Evolutionary conservation across 2,888 invertebrate species (phyloP).

Genomic region (Morpho helenor): DNA sequence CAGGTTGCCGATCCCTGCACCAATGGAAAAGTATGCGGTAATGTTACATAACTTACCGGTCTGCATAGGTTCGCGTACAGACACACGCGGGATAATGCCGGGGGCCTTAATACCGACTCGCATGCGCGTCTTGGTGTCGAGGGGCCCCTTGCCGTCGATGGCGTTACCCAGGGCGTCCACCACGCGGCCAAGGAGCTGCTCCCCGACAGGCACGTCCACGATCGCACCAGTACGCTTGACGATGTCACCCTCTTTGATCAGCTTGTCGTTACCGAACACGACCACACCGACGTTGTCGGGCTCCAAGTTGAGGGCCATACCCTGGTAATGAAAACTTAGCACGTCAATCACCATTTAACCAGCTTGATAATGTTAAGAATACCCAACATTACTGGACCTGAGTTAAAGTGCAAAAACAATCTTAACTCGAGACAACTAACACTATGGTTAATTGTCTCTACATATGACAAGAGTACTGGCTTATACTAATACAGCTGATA

Average conservation of each 20-base stretch:
- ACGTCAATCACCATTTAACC: too few relatives aligned
- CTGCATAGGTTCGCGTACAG: conserved; percentile 99
- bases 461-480: too few relatives aligned
- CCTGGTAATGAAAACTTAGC: conserved; percentile 74
- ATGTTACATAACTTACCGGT: conserved; percentile 82
- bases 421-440: too few relatives aligned
- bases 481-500: too few relatives aligned
- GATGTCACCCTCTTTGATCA: conserved; percentile 99
- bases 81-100: conserved; percentile 99
- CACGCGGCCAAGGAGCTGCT: conserved; percentile 96
- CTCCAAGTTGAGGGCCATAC: conserved; percentile 99
- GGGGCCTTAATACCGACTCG: conserved; percentile 95
- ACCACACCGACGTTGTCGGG: conserved; percentile 99
- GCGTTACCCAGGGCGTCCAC: conserved; percentile 98
- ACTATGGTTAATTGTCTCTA: too few relatives aligned
- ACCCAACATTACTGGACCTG: too few relatives aligned
- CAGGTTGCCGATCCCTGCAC: too few relatives aligned
- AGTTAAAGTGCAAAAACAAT: conserved; percentile 1
- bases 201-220: conserved; percentile 98
- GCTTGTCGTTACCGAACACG: conserved; percentile 99
- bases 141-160: conserved; percentile 92
- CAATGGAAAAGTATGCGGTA: not conserved
- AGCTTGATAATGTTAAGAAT: too few relatives aligned
- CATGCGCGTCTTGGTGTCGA: conserved; percentile 88
- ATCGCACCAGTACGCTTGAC: conserved; percentile 99